Evolutionary conservation across 2,888 invertebrate genomes (phyloP), one percentile per base, ranked within the genome.

Genomic region (Mallateleia sp.): DNA sequence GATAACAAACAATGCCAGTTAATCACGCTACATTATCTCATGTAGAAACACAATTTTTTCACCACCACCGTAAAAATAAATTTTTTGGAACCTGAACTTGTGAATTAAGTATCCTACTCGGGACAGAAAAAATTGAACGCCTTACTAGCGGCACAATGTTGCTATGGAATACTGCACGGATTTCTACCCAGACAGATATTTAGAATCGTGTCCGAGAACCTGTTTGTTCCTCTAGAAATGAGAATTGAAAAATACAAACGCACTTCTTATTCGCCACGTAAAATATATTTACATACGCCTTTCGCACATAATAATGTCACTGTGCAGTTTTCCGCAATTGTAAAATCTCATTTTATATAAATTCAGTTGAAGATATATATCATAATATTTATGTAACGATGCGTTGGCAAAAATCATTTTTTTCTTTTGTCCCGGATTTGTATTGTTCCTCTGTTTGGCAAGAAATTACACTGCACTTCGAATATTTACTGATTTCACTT

Each of bases 191-290:
- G 64, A 28, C 52, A 38, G 34, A 62, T 42, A 54, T 75, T 54
- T 64, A 75, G 52, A 64, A 52, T 52, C 62, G 18, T 38, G 62
- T 64, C 52, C 50, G 28, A 75, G 72, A 75, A 64, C 75, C 75
- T 64, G 75, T 75, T 75, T 62, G 52, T 64, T 75, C 42, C 52
- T 75, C 52, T 75, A 42, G 52, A 64, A 75, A 75, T 75, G 75
- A 60, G 42, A 52, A 75, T 54, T 47, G 50, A 60, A 50, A 11
- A 24, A 14, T 22, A 47, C 47, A 47, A 45, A 45, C 58, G 28
- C 58, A 69, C 54, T 18, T 58, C 56, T 67, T 67, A 52, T 52
- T 7, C 24, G 22, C 52, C 24, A 5, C 34, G 15, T n/a, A 34
- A 52, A 18, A 28, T 20, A 11, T 22, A 67, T 67, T 52, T 52